Base-by-base conservation (phyloP, 2,113 vertebrate species). In the Rhizomys pruinosus region DNA sequence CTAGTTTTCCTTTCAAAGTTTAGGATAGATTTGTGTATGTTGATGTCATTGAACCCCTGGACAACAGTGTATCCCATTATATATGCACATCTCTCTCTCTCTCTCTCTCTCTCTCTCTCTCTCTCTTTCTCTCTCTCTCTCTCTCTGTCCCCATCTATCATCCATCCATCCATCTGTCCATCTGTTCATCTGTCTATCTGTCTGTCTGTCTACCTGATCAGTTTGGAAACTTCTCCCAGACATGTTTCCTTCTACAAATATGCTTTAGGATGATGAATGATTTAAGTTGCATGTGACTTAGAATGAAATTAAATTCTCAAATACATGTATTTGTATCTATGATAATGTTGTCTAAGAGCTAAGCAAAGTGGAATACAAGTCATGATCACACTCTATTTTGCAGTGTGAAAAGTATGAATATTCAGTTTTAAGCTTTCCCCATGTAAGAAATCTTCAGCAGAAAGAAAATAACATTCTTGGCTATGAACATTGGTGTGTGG, bases 241-340 rank as follows among this genome's bases (percentile, higher is more conserved):
- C n/a, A n/a, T n/a, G 88, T 87, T 95, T 92, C 44, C 68, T 94
- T 89, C 32, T 27, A 68, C 6, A 92, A 69, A 94, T 79, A 86
- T 82, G 80, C 11, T 86, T 87, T 89, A 94, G 61, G 44, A 86
- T 61, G 32, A 72, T 87, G 34, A 88, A 86, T 90, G 57, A 74
- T 88, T 90, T 85, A 88, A 93, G 4, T 57, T 95, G n/a, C 6
- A 68, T n/a, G 64, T 71, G 47, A 94, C 68, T 76, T 74, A 55
- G 15, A 94, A 90, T 76, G 86, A 91, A 95, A 95, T 27, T 39
- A 52, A 89, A 37, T 57, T 4, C 27, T 94, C 71, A 87, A 55
- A 81, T 59, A 77, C 17, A 19, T 44, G 27, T 22, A 76, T 61
- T 81, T 47, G 10, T 85, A 74, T 66, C 29, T 57, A 16, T 32